A percentile compares a stretch with the other conserved stretches of the same genome.
phyloP scores from a whole-genome alignment of 1,140 invertebrate species.

The Ctenoplectra terminalis region DNA sequence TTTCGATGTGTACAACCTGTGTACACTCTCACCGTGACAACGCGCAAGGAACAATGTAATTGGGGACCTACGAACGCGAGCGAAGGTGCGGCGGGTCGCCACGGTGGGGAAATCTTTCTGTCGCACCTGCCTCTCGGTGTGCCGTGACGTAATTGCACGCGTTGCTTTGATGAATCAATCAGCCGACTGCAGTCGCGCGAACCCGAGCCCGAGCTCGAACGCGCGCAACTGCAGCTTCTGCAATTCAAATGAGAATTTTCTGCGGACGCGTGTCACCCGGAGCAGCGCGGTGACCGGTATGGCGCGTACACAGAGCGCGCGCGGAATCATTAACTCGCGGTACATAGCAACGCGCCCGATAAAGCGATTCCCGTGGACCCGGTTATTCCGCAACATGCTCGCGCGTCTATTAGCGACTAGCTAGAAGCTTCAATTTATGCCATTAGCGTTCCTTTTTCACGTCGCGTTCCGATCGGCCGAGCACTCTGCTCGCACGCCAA shows the following conservation, averaged over 20 bases:
- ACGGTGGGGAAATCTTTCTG: slow-evolving; percentile 27
- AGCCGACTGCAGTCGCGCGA: slow-evolving; percentile 40
- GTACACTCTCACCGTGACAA: background rate
- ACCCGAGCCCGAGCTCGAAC: too few relatives aligned
- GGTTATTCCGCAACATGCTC: slow-evolving; percentile 54
- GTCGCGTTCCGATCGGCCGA: slow-evolving; percentile 7
- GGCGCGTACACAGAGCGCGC: too few relatives aligned
- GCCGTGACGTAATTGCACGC: slow-evolving; percentile 52
- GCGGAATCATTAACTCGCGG: slow-evolving; percentile 59
- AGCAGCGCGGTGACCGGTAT: background rate
- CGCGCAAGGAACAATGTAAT: background rate
- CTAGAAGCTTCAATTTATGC: slow-evolving; percentile 62
- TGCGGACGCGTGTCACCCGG: slow-evolving; percentile 22
- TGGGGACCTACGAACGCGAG: too few relatives aligned
- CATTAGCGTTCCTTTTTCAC: slow-evolving; percentile 54
- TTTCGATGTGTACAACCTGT: too few relatives aligned
- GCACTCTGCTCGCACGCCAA: background rate
- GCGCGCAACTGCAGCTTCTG: slow-evolving; percentile 56
- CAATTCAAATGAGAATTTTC: slow-evolving; percentile 70
- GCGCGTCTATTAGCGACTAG: slow-evolving; percentile 46
- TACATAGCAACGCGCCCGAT: too few relatives aligned
- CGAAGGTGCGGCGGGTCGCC: background rate
- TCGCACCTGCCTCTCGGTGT: slow-evolving; percentile 48
- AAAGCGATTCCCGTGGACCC: slow-evolving; percentile 41
- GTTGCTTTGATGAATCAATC: slow-evolving; percentile 69